Evolutionary conservation across 2,888 invertebrate genomes (phyloP).

Genomic region (Drymonia ruficornis): DNA sequence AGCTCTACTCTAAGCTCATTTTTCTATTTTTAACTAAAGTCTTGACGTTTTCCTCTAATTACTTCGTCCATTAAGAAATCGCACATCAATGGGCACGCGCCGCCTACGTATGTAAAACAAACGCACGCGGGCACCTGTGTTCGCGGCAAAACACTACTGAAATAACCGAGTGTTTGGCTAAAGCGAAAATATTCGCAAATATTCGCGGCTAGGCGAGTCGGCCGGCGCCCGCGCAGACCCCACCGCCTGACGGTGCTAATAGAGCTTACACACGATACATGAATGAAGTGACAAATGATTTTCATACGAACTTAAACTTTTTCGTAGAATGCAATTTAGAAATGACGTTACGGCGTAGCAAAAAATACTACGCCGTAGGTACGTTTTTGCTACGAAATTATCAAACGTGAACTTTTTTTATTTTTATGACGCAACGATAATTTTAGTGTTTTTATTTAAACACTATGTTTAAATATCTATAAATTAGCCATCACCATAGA

Average conservation of each 20-base stretch:
- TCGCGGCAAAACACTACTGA: slow-evolving; percentile 54
- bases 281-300: not conserved
- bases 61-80: slow-evolving; percentile 4
- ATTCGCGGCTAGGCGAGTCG: slow-evolving; percentile 34
- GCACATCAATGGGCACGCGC: slow-evolving; percentile 30
- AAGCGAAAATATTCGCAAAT: slow-evolving; percentile 21
- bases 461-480: too few species aligned
- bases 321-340: too few species aligned
- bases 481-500: too few species aligned
- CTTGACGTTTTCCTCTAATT: not conserved
- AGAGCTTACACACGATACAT: not conserved
- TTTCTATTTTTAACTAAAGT: too few species aligned
- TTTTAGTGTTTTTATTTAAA: too few species aligned
- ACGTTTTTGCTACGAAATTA: not conserved
- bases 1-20: too few species aligned
- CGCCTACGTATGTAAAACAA: slow-evolving; percentile 41
- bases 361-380: not conserved
- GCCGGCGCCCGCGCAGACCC: not conserved
- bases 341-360: not conserved
- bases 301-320: too few species aligned
- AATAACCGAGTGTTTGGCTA: slow-evolving; percentile 30
- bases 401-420: too few species aligned
- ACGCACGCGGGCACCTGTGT: slow-evolving; percentile 64
- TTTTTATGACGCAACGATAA: too few species aligned
- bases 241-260: slow-evolving; percentile 33